A percentile compares a stretch with the other conserved stretches of the same genome.
Evolutionary conservation across 2,888 invertebrate genomes (phyloP).

Genomic region (Odontocolon sp.): DNA sequence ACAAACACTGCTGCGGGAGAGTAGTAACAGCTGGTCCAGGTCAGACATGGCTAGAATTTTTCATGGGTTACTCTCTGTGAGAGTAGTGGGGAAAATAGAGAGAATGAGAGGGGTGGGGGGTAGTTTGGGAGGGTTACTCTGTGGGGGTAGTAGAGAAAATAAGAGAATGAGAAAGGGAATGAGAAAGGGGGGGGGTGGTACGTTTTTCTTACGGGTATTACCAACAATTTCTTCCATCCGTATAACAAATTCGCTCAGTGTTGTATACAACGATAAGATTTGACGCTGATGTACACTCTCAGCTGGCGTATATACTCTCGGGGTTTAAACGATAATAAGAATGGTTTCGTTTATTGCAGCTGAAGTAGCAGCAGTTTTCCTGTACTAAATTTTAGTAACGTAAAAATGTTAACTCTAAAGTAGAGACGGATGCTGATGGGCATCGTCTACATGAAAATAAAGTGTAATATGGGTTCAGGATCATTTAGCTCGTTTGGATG

Average conservation of each 20-base stretch:
- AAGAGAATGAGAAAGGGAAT: no score
- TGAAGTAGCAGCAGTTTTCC: not conserved
- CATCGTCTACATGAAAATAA: no score
- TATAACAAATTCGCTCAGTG: not conserved
- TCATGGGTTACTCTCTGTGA: slow-evolving; percentile 20
- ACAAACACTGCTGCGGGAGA: slow-evolving; percentile 25
- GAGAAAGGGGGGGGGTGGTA: no score
- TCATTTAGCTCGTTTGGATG: no score
- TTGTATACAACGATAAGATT: slow-evolving; percentile 28
- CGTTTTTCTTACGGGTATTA: not conserved
- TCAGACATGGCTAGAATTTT: slow-evolving; percentile 60
- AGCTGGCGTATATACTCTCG: not conserved
- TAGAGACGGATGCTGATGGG: no score
- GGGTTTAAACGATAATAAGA: slow-evolving; percentile 6
- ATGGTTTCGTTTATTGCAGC: slow-evolving; percentile 28
- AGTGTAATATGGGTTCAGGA: no score
- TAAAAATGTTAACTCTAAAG: no score
- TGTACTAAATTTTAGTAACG: not conserved
- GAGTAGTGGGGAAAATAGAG: no score
- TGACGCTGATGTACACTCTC: not conserved
- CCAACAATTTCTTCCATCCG: not conserved
- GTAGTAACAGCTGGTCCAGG: slow-evolving; percentile 58
- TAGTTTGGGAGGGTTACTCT: no score
- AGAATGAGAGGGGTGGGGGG: no score
- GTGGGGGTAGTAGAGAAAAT: no score